Evolutionary conservation across 2,113 vertebrate genomes (phyloP), one percentile per base, ranked within the genome.

Genomic region (Poeciliopsis prolifica): DNA sequence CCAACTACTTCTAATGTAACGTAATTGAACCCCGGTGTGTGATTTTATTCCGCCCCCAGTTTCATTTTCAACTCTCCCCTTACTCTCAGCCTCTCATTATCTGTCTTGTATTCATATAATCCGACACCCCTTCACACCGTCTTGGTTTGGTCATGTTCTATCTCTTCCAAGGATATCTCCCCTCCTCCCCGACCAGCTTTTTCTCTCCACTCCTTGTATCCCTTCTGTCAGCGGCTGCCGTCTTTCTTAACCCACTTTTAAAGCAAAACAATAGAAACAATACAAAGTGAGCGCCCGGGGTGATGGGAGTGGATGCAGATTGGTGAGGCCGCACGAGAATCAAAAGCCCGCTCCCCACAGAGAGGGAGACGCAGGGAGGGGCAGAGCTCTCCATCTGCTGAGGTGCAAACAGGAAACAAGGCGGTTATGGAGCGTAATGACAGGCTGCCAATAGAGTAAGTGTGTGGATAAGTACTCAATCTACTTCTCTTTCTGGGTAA

Each of bases 371-470:
- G 24, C n/a, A 48, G n/a, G 72, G 51, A 81, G 63, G 81, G 81
- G 81, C 70, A 77, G 80, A 88, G 84, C 74, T 90, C 76, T 77
- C 92, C 93, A 93, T 94, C 93, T 94, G 93, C 89, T 86, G 81
- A 83, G 82, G 78, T 58, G 83, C 70, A 82, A 85, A 61, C 58
- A 65, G 33, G 31, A 65, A 37, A 37, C 31, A n/a, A 65, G 61
- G 61, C 22, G n/a, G 22, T 10, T 58, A 22, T n/a, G 9, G 22
- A 58, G 29, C 28, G 29, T 62, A 26, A 62, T 62, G 61, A 62
- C 61, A 62, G 61, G 8, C 61, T 30, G 28, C 29, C 61, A 30
- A 14, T 28, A 30, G 61, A 6, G 51, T 22, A 17, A 58, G 22
- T 58, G 17, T 19, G 44, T 48, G 44, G 44, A 5, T 19, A 19